Base-by-base conservation (phyloP, 2,797 vertebrate species). In the Propithecus deckenii region DNA sequence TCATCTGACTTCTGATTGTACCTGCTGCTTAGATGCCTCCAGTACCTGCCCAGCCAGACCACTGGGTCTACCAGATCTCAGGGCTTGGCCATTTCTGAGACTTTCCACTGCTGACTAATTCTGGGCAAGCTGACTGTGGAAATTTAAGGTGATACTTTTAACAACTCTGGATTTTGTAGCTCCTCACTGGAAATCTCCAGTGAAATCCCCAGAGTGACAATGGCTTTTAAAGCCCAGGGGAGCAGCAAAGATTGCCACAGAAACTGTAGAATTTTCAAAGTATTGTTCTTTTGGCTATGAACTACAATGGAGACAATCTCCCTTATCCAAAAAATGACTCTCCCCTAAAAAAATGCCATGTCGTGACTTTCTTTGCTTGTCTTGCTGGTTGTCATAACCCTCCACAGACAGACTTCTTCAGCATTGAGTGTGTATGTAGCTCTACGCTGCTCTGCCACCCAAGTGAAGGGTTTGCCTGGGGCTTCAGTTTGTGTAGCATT, bases 391-490 rank as follows among this genome's bases (percentile, higher is more conserved):
- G 55, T 84, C 30, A 43, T 10, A 46, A 91, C 25, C 59, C 5
- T 91, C 50, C 28, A 32, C 46, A 96, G 89, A 83, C 61, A 84
- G 32, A 95, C 13, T 86, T 86, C 86, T 96, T 89, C 46, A 65
- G 48, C 22, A 14, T 80, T 46, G 50, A 59, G 22, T 74, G 7
- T 75, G 71, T 65, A 57, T 83, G 61, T 48, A 69, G 38, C 79
- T 89, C 71, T 52, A 65, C 8, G 18, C 23, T 1, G 0, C 69
- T 48, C 1, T 38, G 41, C 57, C 69, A 90, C 59, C 86, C 83
- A 35, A 7, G 12, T 15, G 20, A 96, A 89, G 63, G 74, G 17
- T 17, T 10, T 83, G 79, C 69, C 74, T n/a, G 57, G 25, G 69
- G 83, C 86, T 86, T 88, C 86, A 13, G n/a, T 91, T 65, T 89